Base-by-base conservation (phyloP, 2,888 invertebrate species). In the Drosophila buzzatii region DNA sequence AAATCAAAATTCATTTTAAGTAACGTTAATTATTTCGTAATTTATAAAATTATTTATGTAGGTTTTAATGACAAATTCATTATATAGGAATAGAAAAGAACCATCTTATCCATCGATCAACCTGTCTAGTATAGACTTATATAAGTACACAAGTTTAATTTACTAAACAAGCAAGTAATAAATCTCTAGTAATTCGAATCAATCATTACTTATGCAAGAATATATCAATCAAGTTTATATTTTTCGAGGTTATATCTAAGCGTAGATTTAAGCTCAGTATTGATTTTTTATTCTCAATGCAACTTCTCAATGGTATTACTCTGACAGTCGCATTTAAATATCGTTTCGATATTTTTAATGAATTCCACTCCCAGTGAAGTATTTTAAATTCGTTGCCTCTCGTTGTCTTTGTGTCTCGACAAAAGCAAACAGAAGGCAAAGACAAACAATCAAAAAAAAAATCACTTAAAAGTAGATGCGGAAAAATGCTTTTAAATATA, bases 371-470 rank as follows among this genome's bases (percentile, higher is more conserved):
- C n/a, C 55, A 63, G 58, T 57, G 51, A 67, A 79, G 71, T 68
- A 72, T 76, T 74, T 81, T 49, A 69, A 67, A 57, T 67, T 73
- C 64, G 64, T 18, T 57, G 27, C 14, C 69, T 18, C 33, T 33
- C 53, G 64, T 70, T 73, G 62, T 62, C 62, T 76, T 63, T 73
- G 62, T 41, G 65, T 56, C 73, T 71, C 66, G 68, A 57, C 70
- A 33, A 71, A 60, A 39, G 42, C 79, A 85, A 85, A 85, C 86
- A 81, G 71, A 81, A 69, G 31, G 44, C 76, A 76, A 85, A 84
- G 70, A 79, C 71, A 81, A 85, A 81, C 67, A 86, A 73, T 53
- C 14, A 16, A 20, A 41, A 8, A 57, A 61, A 61, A 72, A 70
- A 58, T 64, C 73, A 70, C 78, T 81, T 73, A 72, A 81, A 73